Base-by-base conservation (phyloP, 2,888 invertebrate genomes). In the Frankliniella intonsa region DNA sequence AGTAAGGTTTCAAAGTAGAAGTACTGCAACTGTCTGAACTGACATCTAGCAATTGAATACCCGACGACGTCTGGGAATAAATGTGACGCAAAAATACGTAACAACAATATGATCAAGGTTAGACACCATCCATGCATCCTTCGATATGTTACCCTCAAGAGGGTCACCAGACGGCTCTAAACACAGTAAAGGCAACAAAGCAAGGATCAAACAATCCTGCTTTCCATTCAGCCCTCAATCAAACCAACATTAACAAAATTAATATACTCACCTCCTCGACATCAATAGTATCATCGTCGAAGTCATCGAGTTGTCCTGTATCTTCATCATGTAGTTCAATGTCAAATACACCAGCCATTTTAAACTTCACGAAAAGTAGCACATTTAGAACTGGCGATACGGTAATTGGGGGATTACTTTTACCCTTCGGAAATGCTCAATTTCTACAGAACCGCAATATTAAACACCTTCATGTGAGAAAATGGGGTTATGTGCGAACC, bases 291-390 rank as follows among this genome's bases (percentile, higher is more conserved):
- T 97, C 97, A 88, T 97, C 96, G 86, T 95, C 94, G 82, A 90
- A 90, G 86, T 94, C 95, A 87, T 94, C 93, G n/a, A 76, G 69
- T 88, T 94, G 93, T 87, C 91, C 93, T 85, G 92, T 90, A 88
- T 92, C 92, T 83, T 89, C 90, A 87, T 93, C 93, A 87, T 93
- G 93, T 87, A 97, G 91, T 89, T 97, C 97, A 89, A 97, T 93
- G 91, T 97, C 96, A 89, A 97, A 97, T 88, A 97, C 94, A 89
- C 62, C 96, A 88, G 94, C 94, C 93, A 94, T 94, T 87, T 83
- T 84, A 83, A 81, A 82, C 81, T 62, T 81, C 55, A 80, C 81
- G 79, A 49, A 80, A 80, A 80, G 82, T 81, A n/a, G 12, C 9
- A 22, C 82, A 84, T 82, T 80, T 82, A 82, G 81, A 83, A 65